phyloP scores from a whole-genome alignment of 2,888 invertebrate species.

The Cylloceria caligata region DNA sequence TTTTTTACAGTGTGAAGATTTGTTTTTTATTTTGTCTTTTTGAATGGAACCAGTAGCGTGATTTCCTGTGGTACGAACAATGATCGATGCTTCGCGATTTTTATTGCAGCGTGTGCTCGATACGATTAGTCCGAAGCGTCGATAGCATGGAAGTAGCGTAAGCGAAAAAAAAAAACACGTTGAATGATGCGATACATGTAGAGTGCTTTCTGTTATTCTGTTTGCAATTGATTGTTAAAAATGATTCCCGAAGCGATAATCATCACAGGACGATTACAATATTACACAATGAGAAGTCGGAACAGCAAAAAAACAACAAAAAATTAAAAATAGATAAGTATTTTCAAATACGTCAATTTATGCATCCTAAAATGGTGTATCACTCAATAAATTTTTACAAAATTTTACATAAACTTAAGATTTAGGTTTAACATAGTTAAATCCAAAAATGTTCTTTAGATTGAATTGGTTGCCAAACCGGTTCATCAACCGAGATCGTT shows the following conservation, averaged over 20 bases:
- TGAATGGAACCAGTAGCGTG: neutral
- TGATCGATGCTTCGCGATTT: slow-evolving; percentile 25
- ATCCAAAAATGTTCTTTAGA: no score
- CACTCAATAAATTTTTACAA: no score
- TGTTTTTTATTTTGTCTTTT: slow-evolving; percentile 1
- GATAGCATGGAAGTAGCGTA: slow-evolving; percentile 54
- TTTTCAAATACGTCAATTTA: neutral
- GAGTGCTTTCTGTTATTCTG: neutral
- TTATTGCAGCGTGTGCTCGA: slow-evolving; percentile 52
- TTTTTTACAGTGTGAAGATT: neutral
- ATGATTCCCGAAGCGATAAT: slow-evolving; percentile 27
- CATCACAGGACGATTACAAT: slow-evolving; percentile 16
- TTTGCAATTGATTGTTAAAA: slow-evolving; percentile 5
- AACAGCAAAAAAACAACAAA: neutral
- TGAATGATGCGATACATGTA: neutral
- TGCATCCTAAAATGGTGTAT: no score
- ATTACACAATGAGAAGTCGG: slow-evolving; percentile 2
- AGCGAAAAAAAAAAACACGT: slow-evolving; percentile 45
- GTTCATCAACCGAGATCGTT: neutral
- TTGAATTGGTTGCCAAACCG: no score
- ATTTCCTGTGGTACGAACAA: slow-evolving; percentile 13
- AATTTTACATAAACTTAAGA: no score
- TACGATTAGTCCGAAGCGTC: slow-evolving; percentile 63
- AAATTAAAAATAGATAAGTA: no score
- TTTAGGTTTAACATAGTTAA: no score